Percentiles rank a stretch among this genome's conserved stretches.
Conservation (phyloP, 1,140 invertebrate genomes). For the Rhopalosiphum padi region DNA sequence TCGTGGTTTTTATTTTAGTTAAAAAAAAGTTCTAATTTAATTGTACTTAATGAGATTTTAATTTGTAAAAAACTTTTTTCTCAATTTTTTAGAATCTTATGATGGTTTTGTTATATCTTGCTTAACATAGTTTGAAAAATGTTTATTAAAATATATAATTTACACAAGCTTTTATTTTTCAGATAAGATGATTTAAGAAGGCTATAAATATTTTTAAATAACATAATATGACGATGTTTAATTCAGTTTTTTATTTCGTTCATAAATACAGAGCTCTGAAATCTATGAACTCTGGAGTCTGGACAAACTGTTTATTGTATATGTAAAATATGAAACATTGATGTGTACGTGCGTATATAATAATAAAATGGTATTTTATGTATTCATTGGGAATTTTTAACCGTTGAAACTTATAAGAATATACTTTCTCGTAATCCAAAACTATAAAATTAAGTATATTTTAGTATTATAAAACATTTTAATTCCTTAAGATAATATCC, state of each 20-base stretch:
- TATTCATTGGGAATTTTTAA: background rate
- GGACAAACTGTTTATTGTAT: background rate
- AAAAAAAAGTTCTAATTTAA: background rate
- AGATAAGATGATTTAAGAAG: background rate
- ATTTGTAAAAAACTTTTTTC: background rate
- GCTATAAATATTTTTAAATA: too few species aligned
- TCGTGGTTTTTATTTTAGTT: background rate
- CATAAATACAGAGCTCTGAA: background rate
- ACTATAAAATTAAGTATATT: background rate
- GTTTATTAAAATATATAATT: background rate
- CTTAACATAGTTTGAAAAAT: background rate
- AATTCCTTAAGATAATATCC: background rate
- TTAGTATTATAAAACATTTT: background rate
- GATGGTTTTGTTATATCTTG: background rate
- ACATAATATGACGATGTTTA: too few species aligned
- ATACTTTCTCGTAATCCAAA: background rate
- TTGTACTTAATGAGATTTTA: conserved; percentile 9
- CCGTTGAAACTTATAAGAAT: background rate
- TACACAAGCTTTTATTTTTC: background rate
- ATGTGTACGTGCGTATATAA: background rate
- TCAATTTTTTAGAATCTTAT: background rate
- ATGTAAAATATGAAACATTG: background rate
- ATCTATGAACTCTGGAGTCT: too few species aligned
- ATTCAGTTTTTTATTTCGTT: background rate
- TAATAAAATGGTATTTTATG: background rate